Evolutionary conservation across 2,888 invertebrate species (phyloP).

Genomic region (Chelonus formosanus): DNA sequence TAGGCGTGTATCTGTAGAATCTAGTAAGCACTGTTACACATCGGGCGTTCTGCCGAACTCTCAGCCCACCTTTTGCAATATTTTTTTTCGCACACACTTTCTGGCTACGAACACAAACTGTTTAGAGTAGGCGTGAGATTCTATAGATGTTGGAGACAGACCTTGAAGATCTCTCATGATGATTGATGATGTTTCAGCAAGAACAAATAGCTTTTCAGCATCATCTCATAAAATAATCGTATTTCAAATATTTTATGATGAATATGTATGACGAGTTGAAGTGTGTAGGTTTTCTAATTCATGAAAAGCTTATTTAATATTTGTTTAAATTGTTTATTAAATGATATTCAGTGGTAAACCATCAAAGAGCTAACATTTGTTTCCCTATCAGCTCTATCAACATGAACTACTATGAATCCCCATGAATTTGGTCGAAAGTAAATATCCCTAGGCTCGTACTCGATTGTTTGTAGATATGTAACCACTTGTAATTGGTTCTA

Average conservation of each 20-base stretch:
- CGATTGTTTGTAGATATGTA: too few species aligned
- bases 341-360: too few species aligned
- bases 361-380: too few species aligned
- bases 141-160: neutral
- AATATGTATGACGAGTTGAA: too few species aligned
- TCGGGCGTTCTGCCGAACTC: constrained; percentile 16
- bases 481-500: too few species aligned
- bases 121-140: constrained; percentile 19
- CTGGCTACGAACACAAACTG: constrained; percentile 10
- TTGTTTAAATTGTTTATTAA: too few species aligned
- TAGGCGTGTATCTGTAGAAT: constrained; percentile 10
- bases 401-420: too few species aligned
- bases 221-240: neutral
- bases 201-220: constrained; percentile 13
- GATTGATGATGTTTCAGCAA: constrained; percentile 3
- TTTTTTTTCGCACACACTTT: neutral
- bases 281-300: too few species aligned
- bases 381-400: too few species aligned
- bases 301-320: too few species aligned
- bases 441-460: too few species aligned
- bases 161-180: neutral
- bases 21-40: constrained; percentile 3
- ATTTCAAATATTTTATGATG: constrained; percentile 3
- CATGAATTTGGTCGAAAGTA: too few species aligned
- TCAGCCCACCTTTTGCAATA: constrained; percentile 11